Percentiles rank a stretch among this genome's conserved stretches.
Evolutionary conservation across 1,140 invertebrate species (phyloP).

Genomic region (Pseudomyrmex dendroicus): DNA sequence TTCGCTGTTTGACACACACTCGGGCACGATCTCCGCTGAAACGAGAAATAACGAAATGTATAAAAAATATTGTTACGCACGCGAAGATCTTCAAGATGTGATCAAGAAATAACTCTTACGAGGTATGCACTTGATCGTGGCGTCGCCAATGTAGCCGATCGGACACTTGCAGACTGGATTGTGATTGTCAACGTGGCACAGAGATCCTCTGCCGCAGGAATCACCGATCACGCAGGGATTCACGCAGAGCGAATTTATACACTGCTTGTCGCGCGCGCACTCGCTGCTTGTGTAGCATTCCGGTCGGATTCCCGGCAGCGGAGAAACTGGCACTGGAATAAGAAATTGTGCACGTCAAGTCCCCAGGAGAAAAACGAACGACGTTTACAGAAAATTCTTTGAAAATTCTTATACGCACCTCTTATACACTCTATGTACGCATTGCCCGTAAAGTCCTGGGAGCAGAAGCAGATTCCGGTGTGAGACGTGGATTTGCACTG

Average conservation of each 20-base stretch:
- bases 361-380: neutral
- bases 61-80: neutral
- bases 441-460: constrained; percentile 92
- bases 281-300: constrained; percentile 92
- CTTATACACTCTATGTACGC: constrained; percentile 92
- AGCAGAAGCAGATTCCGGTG: constrained; percentile 91
- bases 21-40: constrained; percentile 86
- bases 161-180: constrained; percentile 92
- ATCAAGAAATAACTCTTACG: constrained; percentile 86
- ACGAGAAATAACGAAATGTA: constrained; percentile 58
- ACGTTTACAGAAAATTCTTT: constrained; percentile 1
- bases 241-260: constrained; percentile 90
- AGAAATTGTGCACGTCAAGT: neutral
- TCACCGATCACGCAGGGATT: constrained; percentile 90
- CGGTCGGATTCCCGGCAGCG: constrained; percentile 83
- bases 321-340: constrained; percentile 84
- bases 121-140: constrained; percentile 89
- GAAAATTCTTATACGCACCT: constrained; percentile 81
- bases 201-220: constrained; percentile 90
- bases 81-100: neutral
- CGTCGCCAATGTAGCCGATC: constrained; percentile 90
- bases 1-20: constrained; percentile 91
- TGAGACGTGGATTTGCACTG: constrained; percentile 92
- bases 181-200: constrained; percentile 92
- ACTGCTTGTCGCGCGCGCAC: constrained; percentile 90